Evolutionary conservation across 2,113 vertebrate genomes (phyloP), one percentile per base, ranked within the genome.

Genomic region (Chionodraco myersi): DNA sequence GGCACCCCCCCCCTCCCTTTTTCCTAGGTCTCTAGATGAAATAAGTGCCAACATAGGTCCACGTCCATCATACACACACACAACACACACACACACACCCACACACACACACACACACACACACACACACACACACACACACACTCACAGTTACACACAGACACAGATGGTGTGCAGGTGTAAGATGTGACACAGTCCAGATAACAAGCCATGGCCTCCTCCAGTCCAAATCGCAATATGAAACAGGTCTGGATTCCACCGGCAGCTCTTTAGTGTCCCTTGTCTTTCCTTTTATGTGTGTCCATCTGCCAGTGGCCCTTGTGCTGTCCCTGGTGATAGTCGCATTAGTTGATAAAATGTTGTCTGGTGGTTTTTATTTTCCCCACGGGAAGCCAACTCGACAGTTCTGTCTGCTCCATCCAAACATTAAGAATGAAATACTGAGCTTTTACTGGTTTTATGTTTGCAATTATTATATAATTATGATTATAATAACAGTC

Each of bases 151-250:
- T 57, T 44, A 26, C 59, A 49, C 67, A 79, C 30, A 30, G 30
- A 87, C 75, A 30, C 87, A 91, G 83, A 88, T 91, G 82, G 82
- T 10, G 57, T 79, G 69, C 88, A 91, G 80, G 86, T 93, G 86
- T 75, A 68, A 69, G 48, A 69, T 80, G 82, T 73, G 85, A 83
- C 75, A 71, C 10, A 69, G 80, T 71, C 57, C 85, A 84, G 79
- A 73, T 78, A 83, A 80, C 56, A 72, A 58, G 67, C 70, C 77
- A n/a, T 44, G 15, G 3, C 57, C 52, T 86, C 74, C 54, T 80
- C 15, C 56, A 69, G 45, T 68, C 53, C 18, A 52, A 21, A 44
- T 72, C 14, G 13, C 65, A 75, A 64, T 79, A n/a, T 67, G 23
- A 65, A 72, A 41, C 36, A 1, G 7, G 36, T 6, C 5, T 41